These are phyloP conservation scores for Apamea anceps DNA, from an alignment of 2,888 invertebrate species.

Conservation along the genomic window DNA sequence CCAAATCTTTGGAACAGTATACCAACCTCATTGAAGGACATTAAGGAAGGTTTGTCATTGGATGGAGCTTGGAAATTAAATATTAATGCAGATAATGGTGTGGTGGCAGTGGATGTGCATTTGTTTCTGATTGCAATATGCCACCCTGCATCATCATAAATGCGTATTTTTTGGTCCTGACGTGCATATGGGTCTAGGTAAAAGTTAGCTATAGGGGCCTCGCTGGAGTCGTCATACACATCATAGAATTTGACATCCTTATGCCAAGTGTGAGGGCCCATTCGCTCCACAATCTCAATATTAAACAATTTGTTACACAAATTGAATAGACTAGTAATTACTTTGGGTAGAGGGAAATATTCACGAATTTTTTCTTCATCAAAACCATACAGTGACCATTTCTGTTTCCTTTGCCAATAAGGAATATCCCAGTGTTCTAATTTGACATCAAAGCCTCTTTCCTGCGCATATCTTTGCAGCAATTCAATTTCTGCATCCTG, in stretches of 20 bases:
- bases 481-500: constrained; percentile 94
- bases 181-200: constrained; percentile 95
- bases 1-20: constrained; percentile 96
- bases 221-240: constrained; percentile 92
- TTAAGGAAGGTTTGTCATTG: constrained; percentile 92
- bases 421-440: constrained; percentile 96
- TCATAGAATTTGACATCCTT: constrained; percentile 96
- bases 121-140: constrained; percentile 94
- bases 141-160: constrained; percentile 92
- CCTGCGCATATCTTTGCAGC: constrained; percentile 93
- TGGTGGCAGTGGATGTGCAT: constrained; percentile 91
- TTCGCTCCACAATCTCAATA: constrained; percentile 92
- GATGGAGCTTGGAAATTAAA: constrained; percentile 94
- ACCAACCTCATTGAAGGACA: constrained; percentile 94
- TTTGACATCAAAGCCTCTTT: constrained; percentile 92
- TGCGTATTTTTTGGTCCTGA: constrained; percentile 91
- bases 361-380: constrained; percentile 93
- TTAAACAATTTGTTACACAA: constrained; percentile 95
- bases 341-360: constrained; percentile 95
- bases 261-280: constrained; percentile 94
- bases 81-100: constrained; percentile 95
- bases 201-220: constrained; percentile 94
- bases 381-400: constrained; percentile 91
- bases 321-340: constrained; percentile 94
- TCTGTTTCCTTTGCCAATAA: constrained; percentile 96